phyloP scores from a whole-genome alignment of 2,888 invertebrate species.

The Mystacides longicornis region DNA sequence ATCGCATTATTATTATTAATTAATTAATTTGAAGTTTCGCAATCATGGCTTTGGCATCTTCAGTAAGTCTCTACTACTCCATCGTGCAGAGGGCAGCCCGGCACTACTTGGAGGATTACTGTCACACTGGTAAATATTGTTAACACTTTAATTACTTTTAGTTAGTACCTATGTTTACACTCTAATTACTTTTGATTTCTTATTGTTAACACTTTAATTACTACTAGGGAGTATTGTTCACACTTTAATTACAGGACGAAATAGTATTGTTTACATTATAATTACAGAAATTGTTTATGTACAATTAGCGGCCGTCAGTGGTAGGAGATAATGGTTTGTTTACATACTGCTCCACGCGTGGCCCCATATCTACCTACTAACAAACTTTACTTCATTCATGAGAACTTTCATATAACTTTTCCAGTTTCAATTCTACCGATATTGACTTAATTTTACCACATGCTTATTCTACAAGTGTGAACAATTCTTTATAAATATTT shows the following conservation, averaged over 20 bases:
- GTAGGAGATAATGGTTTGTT: too few relatives aligned
- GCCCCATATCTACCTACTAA: neutral
- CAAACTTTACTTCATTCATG: neutral
- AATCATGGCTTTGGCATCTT: slow-evolving; percentile 54
- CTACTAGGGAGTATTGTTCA: slow-evolving; percentile 45
- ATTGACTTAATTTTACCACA: too few relatives aligned
- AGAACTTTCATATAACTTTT: neutral
- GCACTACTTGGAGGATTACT: slow-evolving; percentile 60
- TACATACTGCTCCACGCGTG: neutral
- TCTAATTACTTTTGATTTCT: too few relatives aligned
- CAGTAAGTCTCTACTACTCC: slow-evolving; percentile 62
- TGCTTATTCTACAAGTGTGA: too few relatives aligned
- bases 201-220: neutral
- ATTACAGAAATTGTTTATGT: neutral
- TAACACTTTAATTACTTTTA: neutral
- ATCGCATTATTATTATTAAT: slow-evolving; percentile 10
- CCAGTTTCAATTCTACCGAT: neutral
- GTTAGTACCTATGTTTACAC: too few relatives aligned
- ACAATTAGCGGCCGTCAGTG: neutral
- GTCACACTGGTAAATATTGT: slow-evolving; percentile 51
- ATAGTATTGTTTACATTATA: neutral
- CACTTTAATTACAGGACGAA: neutral
- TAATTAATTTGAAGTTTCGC: slow-evolving; percentile 16
- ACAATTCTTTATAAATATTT: too few relatives aligned
- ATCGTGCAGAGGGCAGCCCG: slow-evolving; percentile 61